phyloP scores from a whole-genome alignment of 2,113 vertebrate genomes.

The Amazona guildingii region DNA sequence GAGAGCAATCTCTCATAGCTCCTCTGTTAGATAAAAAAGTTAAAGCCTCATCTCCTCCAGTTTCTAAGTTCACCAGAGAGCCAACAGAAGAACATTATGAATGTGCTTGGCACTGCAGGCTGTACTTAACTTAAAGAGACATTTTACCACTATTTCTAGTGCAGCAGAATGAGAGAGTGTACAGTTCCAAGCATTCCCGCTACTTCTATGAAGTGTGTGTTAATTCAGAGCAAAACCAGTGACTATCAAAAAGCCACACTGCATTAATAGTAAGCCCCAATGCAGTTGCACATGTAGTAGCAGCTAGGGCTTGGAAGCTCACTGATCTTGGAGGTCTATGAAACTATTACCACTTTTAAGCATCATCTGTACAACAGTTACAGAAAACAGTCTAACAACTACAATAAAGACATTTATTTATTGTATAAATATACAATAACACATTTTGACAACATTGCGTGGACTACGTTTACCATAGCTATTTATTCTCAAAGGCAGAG shows the following conservation, averaged over 20 bases:
- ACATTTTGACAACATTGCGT: not conserved
- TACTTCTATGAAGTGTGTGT: not conserved
- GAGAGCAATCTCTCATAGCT: not conserved
- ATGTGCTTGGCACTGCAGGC: not conserved
- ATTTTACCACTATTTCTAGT: not conserved
- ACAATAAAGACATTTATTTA: not conserved
- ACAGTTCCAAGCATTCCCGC: not conserved
- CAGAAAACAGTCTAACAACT: not conserved
- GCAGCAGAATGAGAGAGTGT: not conserved
- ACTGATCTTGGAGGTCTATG: not conserved
- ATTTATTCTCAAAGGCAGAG: not conserved
- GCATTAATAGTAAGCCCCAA: not conserved
- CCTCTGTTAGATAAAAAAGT: not conserved
- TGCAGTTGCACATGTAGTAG: not conserved
- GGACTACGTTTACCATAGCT: not conserved
- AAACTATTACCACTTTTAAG: not conserved
- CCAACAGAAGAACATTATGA: not conserved
- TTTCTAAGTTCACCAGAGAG: not conserved
- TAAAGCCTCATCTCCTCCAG: not conserved
- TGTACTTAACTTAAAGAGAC: not conserved
- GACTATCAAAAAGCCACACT: not conserved
- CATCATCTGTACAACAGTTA: not conserved
- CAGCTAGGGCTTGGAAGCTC: not conserved
- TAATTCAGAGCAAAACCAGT: not conserved
- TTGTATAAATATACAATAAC: not conserved